Conservation (phyloP, 1,140 invertebrate species). For the Chironomus striatipennis region DNA sequence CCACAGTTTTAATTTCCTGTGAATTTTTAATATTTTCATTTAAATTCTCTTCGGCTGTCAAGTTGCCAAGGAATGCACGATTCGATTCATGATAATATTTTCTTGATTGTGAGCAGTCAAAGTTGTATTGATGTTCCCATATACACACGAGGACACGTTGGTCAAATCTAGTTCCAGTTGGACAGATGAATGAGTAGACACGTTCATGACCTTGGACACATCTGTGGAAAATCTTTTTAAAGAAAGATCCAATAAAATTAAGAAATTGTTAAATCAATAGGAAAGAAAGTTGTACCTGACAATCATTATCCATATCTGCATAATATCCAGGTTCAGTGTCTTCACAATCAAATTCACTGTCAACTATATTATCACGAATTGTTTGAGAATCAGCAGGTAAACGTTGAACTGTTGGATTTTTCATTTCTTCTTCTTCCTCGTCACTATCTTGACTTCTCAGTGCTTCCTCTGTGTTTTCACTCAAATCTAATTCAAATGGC, state of each 20-base stretch:
- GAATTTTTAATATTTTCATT: constrained; percentile 3
- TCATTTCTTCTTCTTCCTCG: background rate
- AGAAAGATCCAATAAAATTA: background rate
- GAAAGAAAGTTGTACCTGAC: background rate
- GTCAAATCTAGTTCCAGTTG: background rate
- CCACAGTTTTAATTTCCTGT: background rate
- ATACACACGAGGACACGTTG: background rate
- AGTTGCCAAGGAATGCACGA: background rate
- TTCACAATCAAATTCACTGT: background rate
- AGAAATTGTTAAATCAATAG: background rate
- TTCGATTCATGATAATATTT: constrained; percentile 16
- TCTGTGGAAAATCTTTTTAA: constrained; percentile 8
- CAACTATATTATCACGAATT: background rate
- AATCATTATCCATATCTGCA: constrained; percentile 12
- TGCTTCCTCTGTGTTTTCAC: background rate
- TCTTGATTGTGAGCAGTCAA: background rate
- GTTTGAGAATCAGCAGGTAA: background rate
- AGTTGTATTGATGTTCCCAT: background rate
- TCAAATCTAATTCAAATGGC: background rate
- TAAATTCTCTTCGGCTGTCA: background rate
- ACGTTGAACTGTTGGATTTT: background rate
- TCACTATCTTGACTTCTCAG: background rate
- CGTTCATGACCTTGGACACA: background rate
- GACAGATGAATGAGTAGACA: constrained; percentile 5
- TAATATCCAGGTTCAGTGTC: background rate